Percentiles rank a stretch among this genome's conserved stretches.
Conservation (phyloP, 2,888 invertebrate genomes). For the Morinoia aosen region DNA sequence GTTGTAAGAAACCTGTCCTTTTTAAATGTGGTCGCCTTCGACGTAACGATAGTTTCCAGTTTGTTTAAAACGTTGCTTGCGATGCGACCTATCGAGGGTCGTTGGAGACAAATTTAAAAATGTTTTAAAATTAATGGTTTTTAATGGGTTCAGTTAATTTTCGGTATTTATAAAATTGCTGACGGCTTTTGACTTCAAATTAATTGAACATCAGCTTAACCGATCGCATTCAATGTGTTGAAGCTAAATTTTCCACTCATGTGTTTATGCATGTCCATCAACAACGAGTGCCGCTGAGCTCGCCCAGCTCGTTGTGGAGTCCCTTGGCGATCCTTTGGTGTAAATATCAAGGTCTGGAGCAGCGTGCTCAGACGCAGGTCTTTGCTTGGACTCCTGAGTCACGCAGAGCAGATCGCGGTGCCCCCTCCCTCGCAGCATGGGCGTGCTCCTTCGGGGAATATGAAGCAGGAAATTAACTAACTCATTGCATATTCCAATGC, state of each 20-base stretch:
- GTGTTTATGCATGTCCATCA: background rate
- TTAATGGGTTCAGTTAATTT: no score
- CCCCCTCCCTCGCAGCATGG: background rate
- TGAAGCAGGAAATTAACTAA: background rate
- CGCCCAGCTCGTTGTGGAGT: background rate
- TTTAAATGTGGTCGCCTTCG: no score
- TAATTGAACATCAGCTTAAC: no score
- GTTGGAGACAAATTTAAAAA: no score
- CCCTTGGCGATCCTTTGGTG: background rate
- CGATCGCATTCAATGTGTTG: no score
- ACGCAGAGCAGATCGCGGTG: background rate
- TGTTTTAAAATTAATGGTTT: no score
- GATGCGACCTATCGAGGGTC: no score
- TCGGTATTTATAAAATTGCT: no score
- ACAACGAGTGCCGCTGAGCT: background rate
- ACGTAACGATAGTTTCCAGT: no score
- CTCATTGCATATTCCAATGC: background rate
- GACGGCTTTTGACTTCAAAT: no score
- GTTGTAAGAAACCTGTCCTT: no score
- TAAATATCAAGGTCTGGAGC: slow-evolving; percentile 1
- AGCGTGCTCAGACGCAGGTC: background rate
- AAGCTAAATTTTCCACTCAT: background rate
- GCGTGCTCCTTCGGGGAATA: background rate
- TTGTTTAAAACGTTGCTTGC: no score
- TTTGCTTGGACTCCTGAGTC: background rate